These are phyloP conservation scores for Okamejei kenojei DNA, from an alignment of 2,797 vertebrate species.

Conservation along the genomic window DNA sequence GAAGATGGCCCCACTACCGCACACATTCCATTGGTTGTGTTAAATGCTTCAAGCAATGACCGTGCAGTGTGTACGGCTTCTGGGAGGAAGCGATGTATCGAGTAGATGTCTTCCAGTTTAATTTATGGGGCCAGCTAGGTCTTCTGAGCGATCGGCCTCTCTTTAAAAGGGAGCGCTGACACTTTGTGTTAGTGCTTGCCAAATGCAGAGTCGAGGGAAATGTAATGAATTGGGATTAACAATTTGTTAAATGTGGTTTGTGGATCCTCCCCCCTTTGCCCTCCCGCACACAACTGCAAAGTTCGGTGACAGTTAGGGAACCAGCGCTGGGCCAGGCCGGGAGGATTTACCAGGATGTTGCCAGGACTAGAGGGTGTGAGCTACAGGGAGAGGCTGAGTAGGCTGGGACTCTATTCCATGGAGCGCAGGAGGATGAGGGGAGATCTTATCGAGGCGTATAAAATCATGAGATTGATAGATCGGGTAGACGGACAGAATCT, in stretches of 20 bases:
- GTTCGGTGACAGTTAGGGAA: not conserved
- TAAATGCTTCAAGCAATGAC: not conserved
- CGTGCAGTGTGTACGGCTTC: not conserved
- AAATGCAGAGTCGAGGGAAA: conserved; percentile 4
- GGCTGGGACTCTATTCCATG: no score
- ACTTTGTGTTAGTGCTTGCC: not conserved
- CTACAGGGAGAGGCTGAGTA: no score
- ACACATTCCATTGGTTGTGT: not conserved
- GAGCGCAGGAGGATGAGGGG: no score
- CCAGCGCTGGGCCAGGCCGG: not conserved
- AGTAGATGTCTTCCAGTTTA: conserved; percentile 21
- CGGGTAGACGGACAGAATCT: no score
- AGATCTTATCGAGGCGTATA: no score
- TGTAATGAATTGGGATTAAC: conserved; percentile 5
- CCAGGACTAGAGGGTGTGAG: no score
- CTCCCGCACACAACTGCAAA: not conserved
- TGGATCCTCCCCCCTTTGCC: not conserved
- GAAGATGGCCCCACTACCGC: not conserved
- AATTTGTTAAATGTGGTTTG: not conserved
- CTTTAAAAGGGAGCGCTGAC: not conserved
- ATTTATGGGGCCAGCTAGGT: not conserved
- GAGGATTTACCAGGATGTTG: not conserved
- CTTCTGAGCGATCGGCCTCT: not conserved
- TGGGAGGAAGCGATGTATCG: conserved; percentile 8
- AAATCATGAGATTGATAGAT: no score